Conservation (phyloP, 2,113 vertebrate genomes). For the Chaenocephalus aceratus region DNA sequence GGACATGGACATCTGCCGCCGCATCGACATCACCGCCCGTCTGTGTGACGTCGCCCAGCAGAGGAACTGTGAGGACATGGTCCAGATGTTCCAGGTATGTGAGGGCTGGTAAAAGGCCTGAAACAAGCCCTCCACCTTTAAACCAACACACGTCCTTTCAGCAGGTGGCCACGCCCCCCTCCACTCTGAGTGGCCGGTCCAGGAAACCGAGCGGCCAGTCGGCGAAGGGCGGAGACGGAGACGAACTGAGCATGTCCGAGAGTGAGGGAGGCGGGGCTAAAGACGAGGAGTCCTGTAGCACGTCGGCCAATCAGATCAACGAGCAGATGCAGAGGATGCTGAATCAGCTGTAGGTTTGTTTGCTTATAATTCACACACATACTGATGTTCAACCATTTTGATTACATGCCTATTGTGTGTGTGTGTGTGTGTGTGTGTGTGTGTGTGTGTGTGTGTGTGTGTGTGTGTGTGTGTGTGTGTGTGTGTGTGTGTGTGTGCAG, state of each 20-base stretch:
- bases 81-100: conserved; percentile 92
- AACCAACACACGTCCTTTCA: background rate
- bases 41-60: conserved; percentile 95
- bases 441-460: background rate
- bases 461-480: background rate
- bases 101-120: fast-evolving
- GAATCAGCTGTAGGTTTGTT: conserved; percentile 91
- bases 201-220: conserved; percentile 66
- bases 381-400: too few relatives aligned
- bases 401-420: background rate
- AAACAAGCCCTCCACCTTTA: fast-evolving
- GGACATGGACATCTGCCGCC: conserved; percentile 97
- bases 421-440: background rate
- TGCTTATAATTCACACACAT: fast-evolving
- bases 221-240: conserved; percentile 60
- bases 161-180: conserved; percentile 79
- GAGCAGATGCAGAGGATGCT: conserved; percentile 98
- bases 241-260: conserved; percentile 75
- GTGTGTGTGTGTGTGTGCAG: conserved; percentile 69
- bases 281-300: conserved; percentile 85
- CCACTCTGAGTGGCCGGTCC: conserved; percentile 69
- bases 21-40: conserved; percentile 95
- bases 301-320: conserved; percentile 88
- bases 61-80: conserved; percentile 94
- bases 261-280: conserved; percentile 75